Conservation (phyloP, 2,113 vertebrate species). For the Mus pahari region DNA sequence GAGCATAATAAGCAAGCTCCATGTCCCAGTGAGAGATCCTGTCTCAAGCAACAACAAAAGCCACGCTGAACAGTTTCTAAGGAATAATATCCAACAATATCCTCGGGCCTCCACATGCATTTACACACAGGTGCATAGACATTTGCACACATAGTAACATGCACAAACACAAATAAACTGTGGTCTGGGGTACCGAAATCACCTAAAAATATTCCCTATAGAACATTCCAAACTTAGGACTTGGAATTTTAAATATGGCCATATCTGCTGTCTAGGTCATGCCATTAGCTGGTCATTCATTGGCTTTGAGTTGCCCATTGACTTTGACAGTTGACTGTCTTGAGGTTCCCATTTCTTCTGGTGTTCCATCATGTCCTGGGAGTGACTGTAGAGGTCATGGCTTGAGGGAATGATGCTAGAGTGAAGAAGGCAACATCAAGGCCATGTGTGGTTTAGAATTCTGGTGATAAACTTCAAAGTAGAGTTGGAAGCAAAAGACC, state of each 20-base stretch:
- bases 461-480: not conserved
- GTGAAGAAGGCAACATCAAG: not conserved
- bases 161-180: not conserved
- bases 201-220: not conserved
- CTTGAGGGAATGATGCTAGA: no score
- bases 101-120: not conserved
- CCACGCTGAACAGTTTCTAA: not conserved
- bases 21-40: not conserved
- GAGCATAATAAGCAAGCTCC: not conserved
- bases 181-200: not conserved
- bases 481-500: not conserved
- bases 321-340: not conserved
- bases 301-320: not conserved
- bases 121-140: not conserved
- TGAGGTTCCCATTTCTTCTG: not conserved
- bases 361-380: not conserved
- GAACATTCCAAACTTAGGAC: not conserved
- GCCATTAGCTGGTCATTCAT: not conserved
- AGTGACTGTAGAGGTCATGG: not conserved
- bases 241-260: not conserved
- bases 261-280: not conserved
- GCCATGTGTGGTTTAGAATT: not conserved
- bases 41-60: not conserved
- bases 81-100: not conserved
- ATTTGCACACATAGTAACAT: not conserved